Percentiles rank a stretch among this genome's conserved stretches.
Evolutionary conservation across 2,888 invertebrate genomes (phyloP).

Genomic region (Hirtodrosophila histrioides): DNA sequence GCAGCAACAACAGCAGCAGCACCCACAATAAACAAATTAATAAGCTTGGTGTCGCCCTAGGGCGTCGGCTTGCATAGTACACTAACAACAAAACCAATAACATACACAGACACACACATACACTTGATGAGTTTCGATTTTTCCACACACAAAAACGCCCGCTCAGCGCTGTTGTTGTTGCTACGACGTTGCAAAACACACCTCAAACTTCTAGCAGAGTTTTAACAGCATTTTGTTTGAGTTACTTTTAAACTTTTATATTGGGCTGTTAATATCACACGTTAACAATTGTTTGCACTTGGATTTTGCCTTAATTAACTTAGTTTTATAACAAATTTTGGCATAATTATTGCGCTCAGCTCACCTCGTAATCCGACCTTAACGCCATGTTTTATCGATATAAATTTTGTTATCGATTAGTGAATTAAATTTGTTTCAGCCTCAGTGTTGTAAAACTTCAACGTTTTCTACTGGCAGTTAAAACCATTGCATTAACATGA

Average conservation of each 20-base stretch:
- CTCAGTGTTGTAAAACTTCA: slow-evolving; percentile 28
- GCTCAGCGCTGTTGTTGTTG: slow-evolving; percentile 57
- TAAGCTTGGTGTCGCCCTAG: slow-evolving; percentile 59
- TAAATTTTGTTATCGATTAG: slow-evolving; percentile 47
- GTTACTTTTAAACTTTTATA: slow-evolving; percentile 11
- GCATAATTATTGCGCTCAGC: slow-evolving; percentile 74
- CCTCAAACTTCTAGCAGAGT: slow-evolving; percentile 31
- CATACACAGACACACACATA: slow-evolving; percentile 36
- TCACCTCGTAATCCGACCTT: slow-evolving; percentile 84
- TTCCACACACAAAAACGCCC: slow-evolving; percentile 70
- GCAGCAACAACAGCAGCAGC: slow-evolving; percentile 14
- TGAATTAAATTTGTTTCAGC: slow-evolving; percentile 1
- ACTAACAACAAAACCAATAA: slow-evolving; percentile 65
- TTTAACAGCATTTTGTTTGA: slow-evolving; percentile 6
- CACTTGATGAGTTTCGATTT: slow-evolving; percentile 62
- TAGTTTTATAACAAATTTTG: slow-evolving; percentile 55
- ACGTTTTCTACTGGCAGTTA: not conserved
- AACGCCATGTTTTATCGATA: slow-evolving; percentile 83
- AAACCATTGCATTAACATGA: slow-evolving; percentile 34
- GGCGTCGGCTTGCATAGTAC: slow-evolving; percentile 70
- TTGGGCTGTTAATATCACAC: slow-evolving; percentile 31
- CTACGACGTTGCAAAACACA: slow-evolving; percentile 46
- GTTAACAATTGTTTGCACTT: slow-evolving; percentile 66
- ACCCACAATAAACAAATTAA: slow-evolving; percentile 59
- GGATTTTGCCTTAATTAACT: slow-evolving; percentile 57